Evolutionary conservation across 2,113 vertebrate species (phyloP).

Genomic region (Phaethornis superciliosus): DNA sequence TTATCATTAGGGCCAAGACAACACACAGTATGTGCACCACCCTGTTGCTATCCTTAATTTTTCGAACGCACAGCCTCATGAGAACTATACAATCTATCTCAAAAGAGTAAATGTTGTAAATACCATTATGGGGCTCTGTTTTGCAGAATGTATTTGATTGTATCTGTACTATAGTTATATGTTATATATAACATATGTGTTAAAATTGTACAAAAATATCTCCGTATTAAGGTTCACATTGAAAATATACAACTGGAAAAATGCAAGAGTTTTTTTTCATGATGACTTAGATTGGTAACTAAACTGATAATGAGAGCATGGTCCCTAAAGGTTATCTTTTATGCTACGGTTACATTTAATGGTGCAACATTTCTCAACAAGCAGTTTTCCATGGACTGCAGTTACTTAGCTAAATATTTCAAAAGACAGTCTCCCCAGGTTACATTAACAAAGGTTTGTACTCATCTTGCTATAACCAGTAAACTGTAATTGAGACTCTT

Average conservation of each 20-base stretch:
- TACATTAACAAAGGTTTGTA: not conserved
- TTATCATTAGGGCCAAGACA: not conserved
- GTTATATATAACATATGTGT: no score
- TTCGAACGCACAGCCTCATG: not conserved
- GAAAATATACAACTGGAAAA: not conserved
- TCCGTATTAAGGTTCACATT: not conserved
- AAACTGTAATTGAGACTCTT: not conserved
- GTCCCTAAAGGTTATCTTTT: not conserved
- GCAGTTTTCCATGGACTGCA: not conserved
- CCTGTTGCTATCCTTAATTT: accelerated
- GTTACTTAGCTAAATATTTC: not conserved
- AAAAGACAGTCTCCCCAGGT: not conserved
- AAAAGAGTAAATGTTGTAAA: not conserved
- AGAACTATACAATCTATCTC: not conserved
- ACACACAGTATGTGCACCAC: not conserved
- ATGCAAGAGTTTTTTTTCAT: not conserved
- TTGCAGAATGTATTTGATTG: not conserved
- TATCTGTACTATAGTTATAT: not conserved
- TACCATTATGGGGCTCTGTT: not conserved
- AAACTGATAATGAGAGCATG: not conserved
- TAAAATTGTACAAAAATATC: not conserved
- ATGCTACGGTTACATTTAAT: not conserved
- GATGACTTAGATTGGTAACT: not conserved
- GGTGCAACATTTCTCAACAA: not conserved
- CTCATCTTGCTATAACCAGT: not conserved